Conservation (phyloP, 2,113 vertebrate species). For the Scopus umbretta region DNA sequence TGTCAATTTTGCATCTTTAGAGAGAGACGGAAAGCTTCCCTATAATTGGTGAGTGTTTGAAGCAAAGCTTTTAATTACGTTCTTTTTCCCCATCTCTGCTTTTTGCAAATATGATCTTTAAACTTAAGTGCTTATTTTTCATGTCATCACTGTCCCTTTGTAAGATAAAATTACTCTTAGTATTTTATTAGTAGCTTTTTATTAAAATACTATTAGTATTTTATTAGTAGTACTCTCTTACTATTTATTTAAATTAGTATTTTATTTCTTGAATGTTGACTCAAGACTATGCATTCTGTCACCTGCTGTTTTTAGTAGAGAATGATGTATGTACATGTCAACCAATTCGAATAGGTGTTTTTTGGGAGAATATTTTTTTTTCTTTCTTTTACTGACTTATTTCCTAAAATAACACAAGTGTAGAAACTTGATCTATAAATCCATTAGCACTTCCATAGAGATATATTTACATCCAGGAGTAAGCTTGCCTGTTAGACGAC, state of each 20-base stretch:
- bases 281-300: neutral
- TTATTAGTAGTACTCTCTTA: too few species aligned
- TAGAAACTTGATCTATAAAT: neutral
- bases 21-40: slow-evolving; percentile 92
- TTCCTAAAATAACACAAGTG: neutral
- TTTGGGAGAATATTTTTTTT: neutral
- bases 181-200: too few species aligned
- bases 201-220: too few species aligned
- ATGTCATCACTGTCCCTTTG: neutral
- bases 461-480: neutral
- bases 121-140: neutral
- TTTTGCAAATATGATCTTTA: neutral
- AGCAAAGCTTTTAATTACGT: neutral
- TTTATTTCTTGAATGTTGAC: neutral
- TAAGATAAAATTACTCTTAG: neutral
- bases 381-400: neutral
- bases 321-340: neutral
- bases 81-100: neutral
- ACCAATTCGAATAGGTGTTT: neutral
- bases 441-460: neutral
- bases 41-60: slow-evolving; percentile 89
- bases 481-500: neutral
- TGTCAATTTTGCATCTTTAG: slow-evolving; percentile 94
- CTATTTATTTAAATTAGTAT: too few species aligned
- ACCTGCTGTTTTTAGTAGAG: neutral